These are phyloP conservation scores for Turritopsis rubra DNA, from an alignment of 30 jellyfish, hydroid and myxozoan genomes.

Conservation along the genomic window DNA sequence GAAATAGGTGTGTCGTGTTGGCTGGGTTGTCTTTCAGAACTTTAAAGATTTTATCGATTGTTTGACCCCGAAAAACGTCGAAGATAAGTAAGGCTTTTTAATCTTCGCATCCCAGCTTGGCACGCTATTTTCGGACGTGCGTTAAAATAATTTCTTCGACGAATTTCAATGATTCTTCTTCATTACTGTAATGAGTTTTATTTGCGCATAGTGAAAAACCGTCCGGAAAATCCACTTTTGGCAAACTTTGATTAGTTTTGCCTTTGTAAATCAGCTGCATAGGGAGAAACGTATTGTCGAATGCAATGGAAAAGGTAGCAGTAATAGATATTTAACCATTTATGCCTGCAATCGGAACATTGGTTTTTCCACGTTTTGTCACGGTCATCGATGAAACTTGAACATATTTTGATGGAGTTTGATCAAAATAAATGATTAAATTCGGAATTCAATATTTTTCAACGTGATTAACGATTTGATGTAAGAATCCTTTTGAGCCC, in stretches of 20 bases:
- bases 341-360: slow-evolving; percentile 8
- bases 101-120: slow-evolving; percentile 3
- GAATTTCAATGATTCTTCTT: slow-evolving; percentile 9
- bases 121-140: neutral
- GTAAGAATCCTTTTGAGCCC: slow-evolving; percentile 13
- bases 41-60: neutral
- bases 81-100: slow-evolving; percentile 10
- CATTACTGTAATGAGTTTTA: slow-evolving; percentile 7
- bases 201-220: neutral
- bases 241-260: slow-evolving; percentile 15
- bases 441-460: slow-evolving; percentile 12
- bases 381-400: neutral
- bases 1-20: slow-evolving; percentile 23
- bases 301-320: slow-evolving; percentile 3
- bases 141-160: slow-evolving; percentile 16
- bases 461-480: neutral
- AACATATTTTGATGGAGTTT: slow-evolving; percentile 10
- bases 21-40: slow-evolving; percentile 3
- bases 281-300: slow-evolving; percentile 15
- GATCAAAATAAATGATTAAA: slow-evolving; percentile 9
- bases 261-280: slow-evolving; percentile 18
- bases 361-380: neutral
- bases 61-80: slow-evolving; percentile 17
- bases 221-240: neutral
- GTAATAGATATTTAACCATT: neutral